Base-by-base conservation (phyloP, 2,113 vertebrate genomes). In the Amblyopsis rosae region DNA sequence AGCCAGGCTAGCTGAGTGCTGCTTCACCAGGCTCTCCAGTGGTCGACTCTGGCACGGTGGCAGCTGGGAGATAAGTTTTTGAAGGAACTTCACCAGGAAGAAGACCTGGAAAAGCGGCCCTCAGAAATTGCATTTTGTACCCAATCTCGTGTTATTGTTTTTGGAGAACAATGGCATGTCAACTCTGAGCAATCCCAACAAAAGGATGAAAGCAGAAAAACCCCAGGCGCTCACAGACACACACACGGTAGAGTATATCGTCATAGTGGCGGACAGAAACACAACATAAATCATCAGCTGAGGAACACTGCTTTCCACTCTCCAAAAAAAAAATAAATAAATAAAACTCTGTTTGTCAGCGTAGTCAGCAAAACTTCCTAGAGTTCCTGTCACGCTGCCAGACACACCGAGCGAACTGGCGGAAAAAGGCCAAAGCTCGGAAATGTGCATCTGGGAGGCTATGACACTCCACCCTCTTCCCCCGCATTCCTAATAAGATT, bases 401-500 rank as follows among this genome's bases (percentile, higher is more conserved):
- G 77, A 77, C 33, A 69, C 51, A 32, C 63, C 16, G 35, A 77
- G 77, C 59, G 72, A 53, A 66, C 19, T 17, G n/a, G 49, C 55
- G 70, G 76, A 60, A 81, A 26, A 65, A 81, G 67, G 59, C 74
- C 15, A 4, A 71, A 59, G 69, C 59, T 82, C 47, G 77, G 86
- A 89, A 89, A 70, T 78, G 73, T 78, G 77, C 83, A 69, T 89
- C 75, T 80, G 79, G 65, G 35, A 77, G 80, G 73, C 77, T 83
- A 73, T 87, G 86, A 89, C 88, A 82, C 68, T 80, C 76, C 75
- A 69, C 88, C 82, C 81, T 62, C 78, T 79, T 81, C 84, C 76
- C 67, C 64, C 68, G 57, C 80, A 84, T 82, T 86, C 79, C 83
- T 88, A 89, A 92, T 89, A 74, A 72, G 74, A 90, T 92, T 91